phyloP scores from a whole-genome alignment of 2,888 invertebrate species.

The Mythimna ferrago region DNA sequence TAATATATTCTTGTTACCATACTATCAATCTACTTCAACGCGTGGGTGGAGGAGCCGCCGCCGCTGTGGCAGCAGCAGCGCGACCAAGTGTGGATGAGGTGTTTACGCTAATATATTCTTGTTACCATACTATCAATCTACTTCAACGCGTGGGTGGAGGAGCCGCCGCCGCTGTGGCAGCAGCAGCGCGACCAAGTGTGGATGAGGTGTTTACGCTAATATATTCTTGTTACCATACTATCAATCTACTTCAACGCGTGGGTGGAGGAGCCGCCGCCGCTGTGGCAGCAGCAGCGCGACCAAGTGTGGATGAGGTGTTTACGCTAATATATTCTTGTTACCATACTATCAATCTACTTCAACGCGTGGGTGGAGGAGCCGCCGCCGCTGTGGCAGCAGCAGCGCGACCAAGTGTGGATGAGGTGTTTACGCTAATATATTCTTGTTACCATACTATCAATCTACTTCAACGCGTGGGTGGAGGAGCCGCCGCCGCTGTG shows the following conservation, averaged over 20 bases:
- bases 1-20: no score
- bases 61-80: slow-evolving; percentile 95
- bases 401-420: slow-evolving; percentile 93
- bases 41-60: slow-evolving; percentile 98
- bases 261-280: slow-evolving; percentile 97
- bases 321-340: no score
- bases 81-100: slow-evolving; percentile 92
- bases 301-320: slow-evolving; percentile 89
- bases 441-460: no score
- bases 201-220: slow-evolving; percentile 78
- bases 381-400: slow-evolving; percentile 96
- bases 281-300: slow-evolving; percentile 96
- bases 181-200: slow-evolving; percentile 93
- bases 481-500: slow-evolving; percentile 97
- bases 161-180: slow-evolving; percentile 97
- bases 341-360: no score
- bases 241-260: slow-evolving; percentile 93
- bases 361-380: slow-evolving; percentile 99
- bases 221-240: no score
- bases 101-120: neutral
- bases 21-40: slow-evolving; percentile 73
- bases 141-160: slow-evolving; percentile 99
- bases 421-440: slow-evolving; percentile 69
- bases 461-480: slow-evolving; percentile 96
- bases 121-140: no score